phyloP scores from a whole-genome alignment of 2,888 invertebrate genomes.

The Belgica antarctica region DNA sequence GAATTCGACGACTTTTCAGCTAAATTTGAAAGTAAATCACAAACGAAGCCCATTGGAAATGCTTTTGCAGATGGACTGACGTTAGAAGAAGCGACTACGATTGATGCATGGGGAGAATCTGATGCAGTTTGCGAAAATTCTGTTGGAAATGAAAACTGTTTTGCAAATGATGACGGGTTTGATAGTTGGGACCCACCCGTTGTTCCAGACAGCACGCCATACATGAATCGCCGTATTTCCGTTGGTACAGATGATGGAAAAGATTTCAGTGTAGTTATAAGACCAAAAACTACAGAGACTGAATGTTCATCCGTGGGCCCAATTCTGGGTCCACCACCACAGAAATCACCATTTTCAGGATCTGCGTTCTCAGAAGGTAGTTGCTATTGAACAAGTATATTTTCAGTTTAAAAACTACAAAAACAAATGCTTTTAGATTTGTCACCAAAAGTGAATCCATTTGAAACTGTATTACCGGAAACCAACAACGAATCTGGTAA shows the following conservation, averaged over 20 bases:
- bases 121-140: slow-evolving; percentile 48
- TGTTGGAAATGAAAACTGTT: slow-evolving; percentile 54
- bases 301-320: slow-evolving; percentile 62
- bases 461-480: slow-evolving; percentile 62
- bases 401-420: too few species aligned
- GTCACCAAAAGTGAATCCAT: slow-evolving; percentile 74
- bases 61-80: slow-evolving; percentile 47
- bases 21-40: slow-evolving; percentile 73
- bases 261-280: slow-evolving; percentile 77
- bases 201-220: slow-evolving; percentile 66
- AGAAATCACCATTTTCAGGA: slow-evolving; percentile 48
- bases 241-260: slow-evolving; percentile 76
- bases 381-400: background rate
- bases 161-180: slow-evolving; percentile 67
- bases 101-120: slow-evolving; percentile 55
- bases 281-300: slow-evolving; percentile 56
- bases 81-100: slow-evolving; percentile 53
- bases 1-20: slow-evolving; percentile 86
- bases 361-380: slow-evolving; percentile 48
- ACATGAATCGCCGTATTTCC: slow-evolving; percentile 63
- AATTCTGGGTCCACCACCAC: slow-evolving; percentile 63
- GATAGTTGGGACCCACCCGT: slow-evolving; percentile 80
- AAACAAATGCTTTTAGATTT: slow-evolving; percentile 53
- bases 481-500: slow-evolving; percentile 51
- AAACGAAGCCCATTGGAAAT: slow-evolving; percentile 49